A percentile compares a stretch with the other conserved stretches of the same genome.
phyloP scores from a whole-genome alignment of 2,797 vertebrate genomes.

The Uromys caudimaculatus region DNA sequence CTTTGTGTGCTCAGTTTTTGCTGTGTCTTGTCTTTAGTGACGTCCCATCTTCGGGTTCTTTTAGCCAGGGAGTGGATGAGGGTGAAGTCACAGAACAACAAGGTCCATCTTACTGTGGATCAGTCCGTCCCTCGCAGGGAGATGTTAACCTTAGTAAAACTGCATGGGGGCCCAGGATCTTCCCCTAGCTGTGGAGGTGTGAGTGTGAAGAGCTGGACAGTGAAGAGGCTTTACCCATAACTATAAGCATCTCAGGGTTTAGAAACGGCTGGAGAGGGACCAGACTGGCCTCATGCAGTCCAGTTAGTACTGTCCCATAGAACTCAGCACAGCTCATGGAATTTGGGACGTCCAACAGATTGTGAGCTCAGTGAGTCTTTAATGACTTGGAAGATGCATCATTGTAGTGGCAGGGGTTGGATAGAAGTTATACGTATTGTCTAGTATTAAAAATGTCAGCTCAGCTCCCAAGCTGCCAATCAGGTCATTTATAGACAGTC shows the following conservation, averaged over 20 bases:
- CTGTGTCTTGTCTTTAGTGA: slow-evolving; percentile 3
- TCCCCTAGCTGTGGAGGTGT: not conserved
- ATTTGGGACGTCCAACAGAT: slow-evolving; percentile 1
- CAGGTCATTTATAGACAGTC: not conserved
- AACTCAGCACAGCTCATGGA: slow-evolving; percentile 18
- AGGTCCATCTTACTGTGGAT: not conserved
- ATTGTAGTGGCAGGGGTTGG: not conserved
- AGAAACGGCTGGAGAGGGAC: not conserved
- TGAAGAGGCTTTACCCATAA: not conserved
- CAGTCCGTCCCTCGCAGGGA: slow-evolving; percentile 2
- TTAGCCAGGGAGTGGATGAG: slow-evolving; percentile 19
- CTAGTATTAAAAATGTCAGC: slow-evolving; percentile 27
- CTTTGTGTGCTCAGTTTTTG: not conserved
- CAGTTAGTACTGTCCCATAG: slow-evolving; percentile 22
- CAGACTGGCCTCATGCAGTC: not conserved
- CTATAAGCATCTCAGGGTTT: slow-evolving; percentile 1
- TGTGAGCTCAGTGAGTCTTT: slow-evolving; percentile 7
- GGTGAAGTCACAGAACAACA: slow-evolving; percentile 44
- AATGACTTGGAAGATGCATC: slow-evolving; percentile 45
- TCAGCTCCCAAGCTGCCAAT: not conserved
- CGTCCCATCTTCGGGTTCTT: slow-evolving; percentile 41
- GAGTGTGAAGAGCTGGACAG: not conserved
- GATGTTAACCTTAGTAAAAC: slow-evolving; percentile 38
- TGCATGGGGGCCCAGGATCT: not conserved
- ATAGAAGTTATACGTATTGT: slow-evolving; percentile 38